Evolutionary conservation across 2,113 vertebrate genomes (phyloP).

Genomic region (Climacteris rufus): DNA sequence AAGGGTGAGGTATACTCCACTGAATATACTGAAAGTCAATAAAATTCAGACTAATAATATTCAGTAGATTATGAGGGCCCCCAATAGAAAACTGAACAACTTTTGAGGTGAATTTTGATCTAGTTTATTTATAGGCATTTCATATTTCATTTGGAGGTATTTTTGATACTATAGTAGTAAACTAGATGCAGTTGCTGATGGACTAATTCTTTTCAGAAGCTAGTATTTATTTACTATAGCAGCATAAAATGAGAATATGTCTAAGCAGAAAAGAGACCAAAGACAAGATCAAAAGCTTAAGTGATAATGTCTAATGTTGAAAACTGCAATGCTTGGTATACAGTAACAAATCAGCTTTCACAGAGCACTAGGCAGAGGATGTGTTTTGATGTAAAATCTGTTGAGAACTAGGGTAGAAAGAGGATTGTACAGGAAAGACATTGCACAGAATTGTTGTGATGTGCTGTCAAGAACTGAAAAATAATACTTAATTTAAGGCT

Average conservation of each 20-base stretch:
- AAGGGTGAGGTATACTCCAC: not conserved
- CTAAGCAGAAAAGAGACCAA: not conserved
- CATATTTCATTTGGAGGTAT: not conserved
- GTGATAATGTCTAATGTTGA: not conserved
- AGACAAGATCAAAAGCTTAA: not conserved
- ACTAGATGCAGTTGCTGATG: not conserved
- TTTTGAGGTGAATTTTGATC: not conserved
- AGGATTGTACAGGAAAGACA: not conserved
- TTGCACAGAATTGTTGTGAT: not conserved
- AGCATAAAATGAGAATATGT: not conserved
- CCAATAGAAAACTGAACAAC: not conserved
- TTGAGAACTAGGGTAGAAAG: not conserved
- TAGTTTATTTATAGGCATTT: not conserved
- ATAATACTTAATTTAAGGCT: not conserved
- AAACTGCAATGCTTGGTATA: not conserved
- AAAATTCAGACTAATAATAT: not conserved
- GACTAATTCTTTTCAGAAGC: not conserved
- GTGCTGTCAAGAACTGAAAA: not conserved
- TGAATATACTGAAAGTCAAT: not conserved
- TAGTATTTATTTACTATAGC: not conserved
- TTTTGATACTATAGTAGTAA: not conserved
- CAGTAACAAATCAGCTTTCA: not conserved
- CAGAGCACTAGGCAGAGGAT: not conserved
- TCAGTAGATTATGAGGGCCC: not conserved
- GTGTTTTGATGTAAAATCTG: not conserved